Percentiles rank a stretch among this genome's conserved stretches.
Evolutionary conservation across 1,140 invertebrate species (phyloP).

Genomic region (Micrasema longulum): DNA sequence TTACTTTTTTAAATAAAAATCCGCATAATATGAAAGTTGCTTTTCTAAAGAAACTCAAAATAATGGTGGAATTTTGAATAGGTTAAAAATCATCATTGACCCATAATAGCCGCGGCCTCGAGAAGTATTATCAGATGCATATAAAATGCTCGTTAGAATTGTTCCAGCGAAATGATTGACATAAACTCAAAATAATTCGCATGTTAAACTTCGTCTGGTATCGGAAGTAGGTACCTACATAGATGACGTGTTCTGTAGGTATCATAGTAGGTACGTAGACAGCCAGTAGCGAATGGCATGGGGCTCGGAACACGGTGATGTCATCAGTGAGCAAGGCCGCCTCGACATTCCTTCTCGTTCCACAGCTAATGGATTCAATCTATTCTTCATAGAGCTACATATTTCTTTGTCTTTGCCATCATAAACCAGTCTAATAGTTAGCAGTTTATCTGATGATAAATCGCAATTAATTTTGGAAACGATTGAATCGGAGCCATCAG

Average conservation of each 20-base stretch:
- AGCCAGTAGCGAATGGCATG: neutral
- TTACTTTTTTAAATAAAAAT: too few relatives aligned
- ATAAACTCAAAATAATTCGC: slow-evolving; percentile 1
- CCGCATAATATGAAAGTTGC: too few relatives aligned
- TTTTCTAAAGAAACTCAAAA: too few relatives aligned
- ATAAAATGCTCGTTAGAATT: neutral
- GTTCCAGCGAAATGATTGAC: slow-evolving; percentile 8
- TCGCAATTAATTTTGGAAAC: neutral
- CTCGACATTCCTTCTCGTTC: slow-evolving; percentile 33
- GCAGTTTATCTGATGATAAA: neutral
- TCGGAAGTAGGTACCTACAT: too few relatives aligned
- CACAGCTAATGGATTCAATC: slow-evolving; percentile 21
- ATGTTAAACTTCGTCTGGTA: too few relatives aligned
- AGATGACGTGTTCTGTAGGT: too few relatives aligned
- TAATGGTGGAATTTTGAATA: too few relatives aligned
- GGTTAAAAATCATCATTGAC: too few relatives aligned
- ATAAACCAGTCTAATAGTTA: neutral
- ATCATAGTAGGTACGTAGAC: too few relatives aligned
- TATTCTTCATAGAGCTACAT: neutral
- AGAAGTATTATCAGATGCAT: slow-evolving; percentile 4
- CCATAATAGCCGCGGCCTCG: too few relatives aligned
- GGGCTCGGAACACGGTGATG: slow-evolving; percentile 39
- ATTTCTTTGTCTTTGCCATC: neutral
- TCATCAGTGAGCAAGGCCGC: slow-evolving; percentile 39
- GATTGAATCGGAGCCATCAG: neutral